Evolutionary conservation across 2,113 vertebrate species (phyloP).

Genomic region (Myotis brandtii): DNA sequence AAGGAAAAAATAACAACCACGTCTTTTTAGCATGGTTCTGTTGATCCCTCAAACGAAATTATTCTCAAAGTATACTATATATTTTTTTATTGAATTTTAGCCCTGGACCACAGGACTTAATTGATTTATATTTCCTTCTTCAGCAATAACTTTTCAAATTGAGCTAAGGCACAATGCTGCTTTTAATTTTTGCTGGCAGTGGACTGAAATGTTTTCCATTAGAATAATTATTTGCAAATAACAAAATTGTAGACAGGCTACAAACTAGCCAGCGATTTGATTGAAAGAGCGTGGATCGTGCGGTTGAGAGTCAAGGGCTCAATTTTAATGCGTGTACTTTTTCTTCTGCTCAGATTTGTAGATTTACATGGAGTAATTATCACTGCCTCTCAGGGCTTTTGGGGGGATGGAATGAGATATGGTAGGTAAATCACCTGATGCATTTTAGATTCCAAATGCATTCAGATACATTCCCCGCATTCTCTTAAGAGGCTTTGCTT

Average conservation of each 20-base stretch:
- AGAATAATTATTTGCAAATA: neutral
- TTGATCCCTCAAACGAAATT: neutral
- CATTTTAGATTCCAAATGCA: neutral
- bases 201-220: neutral
- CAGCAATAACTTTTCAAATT: neutral
- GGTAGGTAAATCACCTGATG: neutral
- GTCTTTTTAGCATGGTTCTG: neutral
- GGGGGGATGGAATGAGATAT: neutral
- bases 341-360: neutral
- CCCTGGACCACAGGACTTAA: neutral
- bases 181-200: neutral
- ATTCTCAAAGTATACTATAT: neutral
- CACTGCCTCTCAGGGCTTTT: neutral
- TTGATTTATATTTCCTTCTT: conserved; percentile 2
- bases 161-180: neutral
- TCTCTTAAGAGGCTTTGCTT: neutral
- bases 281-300: neutral
- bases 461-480: neutral
- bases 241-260: neutral
- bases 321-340: neutral
- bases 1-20: neutral
- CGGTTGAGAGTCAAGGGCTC: neutral
- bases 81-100: neutral
- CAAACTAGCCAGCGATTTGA: neutral
- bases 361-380: neutral